Base-by-base conservation (phyloP, 2,797 vertebrate species). In the Zenarchopterus dispar region DNA sequence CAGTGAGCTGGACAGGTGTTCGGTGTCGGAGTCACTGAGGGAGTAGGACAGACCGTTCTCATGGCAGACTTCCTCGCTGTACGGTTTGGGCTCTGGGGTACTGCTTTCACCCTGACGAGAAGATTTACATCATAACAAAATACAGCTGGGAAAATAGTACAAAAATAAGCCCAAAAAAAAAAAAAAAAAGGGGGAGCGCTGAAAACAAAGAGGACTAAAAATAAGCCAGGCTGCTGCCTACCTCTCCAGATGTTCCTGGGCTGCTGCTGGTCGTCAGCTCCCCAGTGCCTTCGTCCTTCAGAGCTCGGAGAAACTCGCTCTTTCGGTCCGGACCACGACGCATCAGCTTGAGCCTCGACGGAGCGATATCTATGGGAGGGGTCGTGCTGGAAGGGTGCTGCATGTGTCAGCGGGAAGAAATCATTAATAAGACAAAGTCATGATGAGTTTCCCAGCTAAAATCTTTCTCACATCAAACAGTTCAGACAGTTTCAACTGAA, bases 371-470 rank as follows among this genome's bases (percentile, higher is more conserved):
- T 50, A 99, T 96, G 42, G 97, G 96, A 88, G 98, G 97, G 75
- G 97, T 99, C 82, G 93, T 96, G 93, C 96, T 98, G 89, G 95
- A 96, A 77, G 96, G 95, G 77, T 93, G 96, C 96, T 99, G 84
- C 11, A 33, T 9, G 58, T 3, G 9, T 13, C 24, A 41, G 18
- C 8, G 6, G 0, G 22, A n/a, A 45, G 11, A 28, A 44, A 28
- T 0, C 28, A 31, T 31, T 31, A 31, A 31, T 4, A 31, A 2
- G 10, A 36, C 3, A 36, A 13, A 13, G 33, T 10, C 33, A 10
- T 11, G 9, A 36, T 36, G 11, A 36, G 9, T 36, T 2, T 13
- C 13, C 1, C 33, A 16, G 13, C 13, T 4, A 36, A 50, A 41
- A 18, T 28, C 28, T 28, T 28, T 28, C 28, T 28, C 28, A 28